Evolutionary conservation across 1,140 invertebrate species (phyloP), one percentile per base, ranked within the genome.

Genomic region (Acromyrmex echinatior): DNA sequence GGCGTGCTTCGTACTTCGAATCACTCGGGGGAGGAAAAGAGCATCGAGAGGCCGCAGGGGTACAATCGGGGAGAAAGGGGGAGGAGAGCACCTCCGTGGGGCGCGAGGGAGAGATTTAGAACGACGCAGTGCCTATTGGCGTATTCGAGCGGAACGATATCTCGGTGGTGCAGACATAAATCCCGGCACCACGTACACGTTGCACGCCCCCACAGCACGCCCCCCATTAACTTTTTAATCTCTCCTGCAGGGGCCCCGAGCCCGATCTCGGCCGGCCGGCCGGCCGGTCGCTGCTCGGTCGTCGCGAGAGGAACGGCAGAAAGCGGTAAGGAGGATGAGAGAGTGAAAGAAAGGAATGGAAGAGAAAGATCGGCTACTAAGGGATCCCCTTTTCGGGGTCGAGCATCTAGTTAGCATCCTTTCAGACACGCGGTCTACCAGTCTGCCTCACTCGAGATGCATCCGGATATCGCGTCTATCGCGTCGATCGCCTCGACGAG

Each of bases 201-300:
- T 91, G 91, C 89, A 93, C 93, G 92, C 93, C 92, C 92, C 93
- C 93, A 93, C 92, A 93, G 88, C 92, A 93, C 93, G 93, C 93
- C 92, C 91, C 91, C 93, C 92, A 94, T 94, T 94, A 94, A 93
- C 92, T 94, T 94, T 94, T 94, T 94, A 94, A 94, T 94, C 92
- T 94, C 92, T 92, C 78, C 81, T 79, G 88, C 90, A 68, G 84
- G 53, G 87, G 68, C 90, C 62, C 39, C 74, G 87, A 80, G 66
- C 28, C 60, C 66, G 73, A 10, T 28, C 86, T 28, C 86, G 76
- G 66, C 76, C 85, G 62, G 63, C 60, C 86, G 76, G 66, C 76
- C 85, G 68, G 63, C 45, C 39, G 39, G 39, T 45, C 39, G 39
- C 39, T 21, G 78, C 25, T 56, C 77, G 77, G 18, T 86, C 77